Base-by-base conservation (phyloP, 2,888 invertebrate genomes). In the Diadromus collaris region DNA sequence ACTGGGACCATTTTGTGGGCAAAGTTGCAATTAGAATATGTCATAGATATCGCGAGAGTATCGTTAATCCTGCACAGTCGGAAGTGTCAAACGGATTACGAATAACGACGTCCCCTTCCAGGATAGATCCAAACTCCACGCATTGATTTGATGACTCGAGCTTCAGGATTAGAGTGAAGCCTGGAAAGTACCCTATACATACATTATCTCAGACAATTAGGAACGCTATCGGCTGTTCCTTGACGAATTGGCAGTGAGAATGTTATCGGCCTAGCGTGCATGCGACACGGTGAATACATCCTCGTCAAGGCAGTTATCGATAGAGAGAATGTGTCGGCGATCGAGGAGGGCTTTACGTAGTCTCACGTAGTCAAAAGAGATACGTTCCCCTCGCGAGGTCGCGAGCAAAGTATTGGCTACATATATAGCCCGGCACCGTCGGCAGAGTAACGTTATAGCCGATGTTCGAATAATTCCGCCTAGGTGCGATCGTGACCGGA, bases 401-500 rank as follows among this genome's bases (percentile, higher is more conserved):
- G 64, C 38, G 67, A 19, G 51, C 51, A 9, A 48, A 58, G 69
- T 34, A 32, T 32, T 19, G n/a, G 19, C 32, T 63, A n/a, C 63
- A 61, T 63, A 58, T 64, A 64, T 27, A 24, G 27, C 34, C 48
- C 46, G 56, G 13, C 13, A 38, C 32, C 63, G 32, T 70, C 65
- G 65, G 51, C 27, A 60, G 75, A 48, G 68, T 27, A 79, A 67
- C 70, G 76, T 79, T 79, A 77, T 79, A 70, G 65, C 73, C 65
- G 70, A 54, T 69, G 69, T 79, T 73, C 44, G 76, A 77, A 80
- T 77, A 80, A 80, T 80, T 80, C 67, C 58, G 65, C 70, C 32
- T n/a, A n/a, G 69, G 58, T 24, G 41, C 64, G 46, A 76, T 79
- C 79, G 79, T 79, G 79, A 79, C 76, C 69, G 76, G 77, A 80